Percentiles rank a stretch among this genome's conserved stretches.
These are phyloP conservation scores for Trachelus iudaicus DNA, from an alignment of 2,888 invertebrate genomes.

Conservation along the genomic window DNA sequence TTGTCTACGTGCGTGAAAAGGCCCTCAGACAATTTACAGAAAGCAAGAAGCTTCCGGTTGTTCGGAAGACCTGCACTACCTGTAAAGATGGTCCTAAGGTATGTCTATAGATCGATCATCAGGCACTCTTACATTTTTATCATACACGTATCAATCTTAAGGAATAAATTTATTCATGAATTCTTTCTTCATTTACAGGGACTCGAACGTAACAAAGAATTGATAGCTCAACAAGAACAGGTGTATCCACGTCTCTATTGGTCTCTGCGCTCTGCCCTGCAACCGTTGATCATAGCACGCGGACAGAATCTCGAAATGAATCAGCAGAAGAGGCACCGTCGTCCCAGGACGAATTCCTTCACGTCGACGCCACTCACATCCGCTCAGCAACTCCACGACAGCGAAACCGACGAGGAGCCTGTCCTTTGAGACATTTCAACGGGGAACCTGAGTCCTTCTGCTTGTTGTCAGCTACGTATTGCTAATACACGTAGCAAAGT, in stretches of 20 bases:
- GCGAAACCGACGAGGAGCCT: slow-evolving; percentile 74
- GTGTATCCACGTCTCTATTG: slow-evolving; percentile 80
- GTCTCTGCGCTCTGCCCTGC: slow-evolving; percentile 80
- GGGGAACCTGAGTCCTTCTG: background rate
- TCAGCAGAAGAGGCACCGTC: slow-evolving; percentile 69
- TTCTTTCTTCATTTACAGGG: slow-evolving; percentile 59
- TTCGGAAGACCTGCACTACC: slow-evolving; percentile 67
- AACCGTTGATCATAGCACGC: slow-evolving; percentile 76
- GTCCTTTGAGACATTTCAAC: slow-evolving; percentile 65
- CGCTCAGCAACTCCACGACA: slow-evolving; percentile 71
- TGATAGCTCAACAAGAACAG: slow-evolving; percentile 81
- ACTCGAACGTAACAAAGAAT: slow-evolving; percentile 73
- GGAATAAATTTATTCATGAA: background rate
- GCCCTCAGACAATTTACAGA: slow-evolving; percentile 80
- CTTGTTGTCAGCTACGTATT: background rate
- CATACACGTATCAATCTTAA: background rate
- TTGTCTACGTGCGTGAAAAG: slow-evolving; percentile 86
- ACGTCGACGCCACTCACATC: slow-evolving; percentile 70
- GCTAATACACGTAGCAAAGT: background rate
- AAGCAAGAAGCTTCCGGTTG: slow-evolving; percentile 78
- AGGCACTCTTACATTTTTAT: background rate
- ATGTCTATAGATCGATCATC: slow-evolving; percentile 23
- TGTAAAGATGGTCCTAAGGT: slow-evolving; percentile 69
- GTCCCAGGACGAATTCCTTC: slow-evolving; percentile 72
- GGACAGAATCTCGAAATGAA: slow-evolving; percentile 56